Base-by-base conservation (phyloP, 2,797 vertebrate species). In the Sorex maritimensis region DNA sequence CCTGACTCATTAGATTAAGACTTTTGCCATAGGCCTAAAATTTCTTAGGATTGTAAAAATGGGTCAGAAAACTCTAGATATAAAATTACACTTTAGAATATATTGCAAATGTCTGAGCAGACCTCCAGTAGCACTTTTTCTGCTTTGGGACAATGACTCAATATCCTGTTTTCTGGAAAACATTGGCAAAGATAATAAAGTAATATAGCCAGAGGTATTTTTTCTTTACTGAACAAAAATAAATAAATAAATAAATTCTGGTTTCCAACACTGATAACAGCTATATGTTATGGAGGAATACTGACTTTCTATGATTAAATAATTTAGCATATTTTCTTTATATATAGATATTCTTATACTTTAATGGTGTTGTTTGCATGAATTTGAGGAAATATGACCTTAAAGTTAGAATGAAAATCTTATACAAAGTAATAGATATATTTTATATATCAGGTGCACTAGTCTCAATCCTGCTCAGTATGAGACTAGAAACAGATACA, bases 81-180 rank as follows among this genome's bases (percentile, higher is more conserved):
- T 87, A 92, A 89, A 94, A 94, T 96, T 94, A 93, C 14, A 80
- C 86, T 95, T 90, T 89, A 88, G 81, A 94, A 94, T 83, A 93
- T 94, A 93, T 38, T 81, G 38, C 78, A 96, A 97, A 95, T 26
- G 71, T 92, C 67, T 90, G 71, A 74, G 77, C 21, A 95, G 72
- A 95, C 52, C 52, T 86, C 58, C 58, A 68, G 80, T 44, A 72
- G 79, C 75, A 85, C 79, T 61, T 44, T 90, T 41, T 21, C 67
- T 93, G 11, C 86, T 97, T 74, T 93, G 86, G 69, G 58, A 94
- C 89, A 95, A 87, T 84, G 92, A 88, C 92, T 95, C 95, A 93
- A 82, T 94, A 87, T 52, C 24, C 6, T 52, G 26, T 10, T 96
- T 95, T 91, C 88, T 93, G 68, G 86, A 91, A 34, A 94, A 58